phyloP scores from a whole-genome alignment of 2,113 vertebrate genomes.

The Tachycineta bicolor region DNA sequence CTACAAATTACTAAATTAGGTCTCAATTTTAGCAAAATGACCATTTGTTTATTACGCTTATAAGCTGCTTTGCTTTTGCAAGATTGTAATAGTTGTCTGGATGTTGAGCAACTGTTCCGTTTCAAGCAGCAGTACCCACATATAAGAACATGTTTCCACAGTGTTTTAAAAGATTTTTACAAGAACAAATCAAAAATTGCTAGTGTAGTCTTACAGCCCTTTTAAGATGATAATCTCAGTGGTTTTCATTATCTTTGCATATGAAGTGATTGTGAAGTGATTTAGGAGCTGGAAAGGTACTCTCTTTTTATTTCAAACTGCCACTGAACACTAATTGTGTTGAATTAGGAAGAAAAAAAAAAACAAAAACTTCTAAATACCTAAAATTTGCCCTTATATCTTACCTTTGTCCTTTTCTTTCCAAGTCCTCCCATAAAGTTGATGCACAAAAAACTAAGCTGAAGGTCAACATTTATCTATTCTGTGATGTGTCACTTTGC shows the following conservation, averaged over 20 bases:
- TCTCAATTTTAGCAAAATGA: conserved; percentile 63
- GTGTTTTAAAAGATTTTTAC: background rate
- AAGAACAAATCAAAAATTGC: background rate
- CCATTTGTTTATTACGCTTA: conserved; percentile 65
- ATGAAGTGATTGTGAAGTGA: background rate
- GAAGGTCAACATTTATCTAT: background rate
- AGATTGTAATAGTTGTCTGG: conserved; percentile 62
- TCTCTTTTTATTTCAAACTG: background rate
- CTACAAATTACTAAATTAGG: conserved; percentile 68
- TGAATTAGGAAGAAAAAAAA: background rate
- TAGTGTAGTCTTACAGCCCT: background rate
- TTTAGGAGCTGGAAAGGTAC: background rate
- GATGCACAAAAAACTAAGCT: background rate
- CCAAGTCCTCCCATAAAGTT: background rate
- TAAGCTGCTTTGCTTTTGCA: conserved; percentile 58
- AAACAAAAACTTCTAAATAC: background rate
- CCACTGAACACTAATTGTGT: background rate
- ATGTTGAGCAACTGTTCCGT: conserved; percentile 48
- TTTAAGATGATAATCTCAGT: background rate
- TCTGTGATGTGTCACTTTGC: background rate
- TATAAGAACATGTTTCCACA: conserved; percentile 65
- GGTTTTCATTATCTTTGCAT: background rate
- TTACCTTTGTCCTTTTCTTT: background rate
- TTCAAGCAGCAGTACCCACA: conserved; percentile 23
- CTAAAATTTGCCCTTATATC: background rate